A percentile compares a stretch with the other conserved stretches of the same genome.
Conservation (phyloP, 2,113 vertebrate genomes). For the human (Homo sapiens) region DNA sequence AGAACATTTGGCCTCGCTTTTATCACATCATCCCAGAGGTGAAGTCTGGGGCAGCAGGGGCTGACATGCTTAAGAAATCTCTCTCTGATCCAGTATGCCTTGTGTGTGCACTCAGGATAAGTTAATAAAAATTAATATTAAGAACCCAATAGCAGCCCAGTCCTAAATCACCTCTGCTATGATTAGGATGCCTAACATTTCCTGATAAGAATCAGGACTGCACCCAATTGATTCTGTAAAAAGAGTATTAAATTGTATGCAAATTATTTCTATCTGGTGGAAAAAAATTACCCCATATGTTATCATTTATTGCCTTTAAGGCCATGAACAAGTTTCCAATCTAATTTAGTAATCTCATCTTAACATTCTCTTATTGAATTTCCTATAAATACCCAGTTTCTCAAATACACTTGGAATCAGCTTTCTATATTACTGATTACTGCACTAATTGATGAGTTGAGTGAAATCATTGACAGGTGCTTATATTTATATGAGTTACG, state of each 20-base stretch:
- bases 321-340: constrained; percentile 1
- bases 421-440: not conserved
- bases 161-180: not conserved
- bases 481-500: not conserved
- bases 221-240: not conserved
- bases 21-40: not conserved
- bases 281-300: not conserved
- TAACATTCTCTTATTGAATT: not conserved
- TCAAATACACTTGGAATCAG: not conserved
- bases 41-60: not conserved
- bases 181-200: not conserved
- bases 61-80: not conserved
- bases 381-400: not conserved
- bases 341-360: not conserved
- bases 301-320: not conserved
- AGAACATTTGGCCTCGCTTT: not conserved
- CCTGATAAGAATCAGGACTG: not conserved
- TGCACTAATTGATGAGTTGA: not conserved
- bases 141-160: not conserved
- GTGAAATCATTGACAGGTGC: not conserved
- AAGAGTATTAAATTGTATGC: not conserved
- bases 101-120: not conserved
- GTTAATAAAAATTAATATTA: constrained; percentile 37
- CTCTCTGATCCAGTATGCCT: not conserved
- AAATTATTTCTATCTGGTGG: not conserved